phyloP scores from a whole-genome alignment of 1,140 invertebrate genomes.

The Drosophila cardini region DNA sequence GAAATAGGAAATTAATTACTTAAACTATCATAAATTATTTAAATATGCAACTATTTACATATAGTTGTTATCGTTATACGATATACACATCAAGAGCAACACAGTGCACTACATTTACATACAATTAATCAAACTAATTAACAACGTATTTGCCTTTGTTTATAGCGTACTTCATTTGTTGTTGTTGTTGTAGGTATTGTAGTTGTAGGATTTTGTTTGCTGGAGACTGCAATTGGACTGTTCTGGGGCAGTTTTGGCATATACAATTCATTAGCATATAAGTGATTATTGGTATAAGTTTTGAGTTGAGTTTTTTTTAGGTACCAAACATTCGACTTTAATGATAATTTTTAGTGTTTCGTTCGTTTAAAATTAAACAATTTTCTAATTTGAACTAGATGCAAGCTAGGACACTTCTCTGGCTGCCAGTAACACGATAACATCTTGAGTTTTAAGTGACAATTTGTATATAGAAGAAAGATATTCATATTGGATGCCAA shows the following conservation, averaged over 20 bases:
- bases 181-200: constrained; percentile 26
- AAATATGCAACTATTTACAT: not conserved
- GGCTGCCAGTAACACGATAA: constrained; percentile 30
- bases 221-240: constrained; percentile 44
- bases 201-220: constrained; percentile 29
- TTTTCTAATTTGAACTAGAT: constrained; percentile 34
- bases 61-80: constrained; percentile 1
- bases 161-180: constrained; percentile 42
- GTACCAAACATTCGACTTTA: constrained; percentile 21
- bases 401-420: constrained; percentile 33
- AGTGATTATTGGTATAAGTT: constrained; percentile 13
- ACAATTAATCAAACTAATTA: constrained; percentile 14
- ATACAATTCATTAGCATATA: constrained; percentile 45
- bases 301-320: constrained; percentile 10
- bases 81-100: constrained; percentile 4
- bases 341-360: constrained; percentile 66
- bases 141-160: constrained; percentile 26
- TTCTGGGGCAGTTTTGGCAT: constrained; percentile 47
- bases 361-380: constrained; percentile 57
- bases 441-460: constrained; percentile 17
- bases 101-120: constrained; percentile 10
- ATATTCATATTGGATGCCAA: constrained; percentile 45
- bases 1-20: constrained; percentile 1
- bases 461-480: constrained; percentile 12
- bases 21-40: not conserved